These are phyloP conservation scores for Coelopa frigida DNA, from an alignment of 1,140 invertebrate genomes.

Conservation along the genomic window DNA sequence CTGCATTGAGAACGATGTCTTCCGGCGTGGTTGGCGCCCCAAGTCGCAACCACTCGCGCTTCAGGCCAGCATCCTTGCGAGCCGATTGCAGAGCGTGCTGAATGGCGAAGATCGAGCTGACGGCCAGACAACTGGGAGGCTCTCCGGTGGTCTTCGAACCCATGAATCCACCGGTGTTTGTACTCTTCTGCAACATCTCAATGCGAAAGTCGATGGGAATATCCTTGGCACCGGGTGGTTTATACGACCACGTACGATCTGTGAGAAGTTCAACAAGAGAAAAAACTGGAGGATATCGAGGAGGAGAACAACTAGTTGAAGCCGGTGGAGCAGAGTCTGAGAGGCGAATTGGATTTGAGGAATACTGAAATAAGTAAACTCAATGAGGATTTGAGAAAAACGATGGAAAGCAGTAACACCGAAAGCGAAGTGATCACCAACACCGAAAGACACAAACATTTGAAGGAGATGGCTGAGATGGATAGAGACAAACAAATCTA, in stretches of 20 bases:
- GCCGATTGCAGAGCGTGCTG: conserved; percentile 62
- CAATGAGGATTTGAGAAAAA: no score
- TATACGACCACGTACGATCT: conserved; percentile 76
- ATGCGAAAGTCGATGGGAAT: conserved; percentile 78
- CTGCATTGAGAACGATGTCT: conserved; percentile 38
- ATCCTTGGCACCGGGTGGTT: conserved; percentile 72
- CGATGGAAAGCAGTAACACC: no score
- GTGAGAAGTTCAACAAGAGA: conserved; percentile 60
- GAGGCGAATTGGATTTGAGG: no score
- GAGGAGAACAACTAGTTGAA: no score
- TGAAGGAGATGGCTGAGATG: no score
- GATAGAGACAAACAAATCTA: no score
- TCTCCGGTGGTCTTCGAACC: conserved; percentile 80
- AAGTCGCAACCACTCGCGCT: conserved; percentile 47
- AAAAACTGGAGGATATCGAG: no score
- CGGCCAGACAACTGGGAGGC: conserved; percentile 64
- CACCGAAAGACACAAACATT: no score
- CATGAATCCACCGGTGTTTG: conserved; percentile 61
- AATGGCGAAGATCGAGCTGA: conserved; percentile 61
- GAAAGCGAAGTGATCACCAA: no score
- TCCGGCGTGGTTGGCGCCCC: conserved; percentile 47
- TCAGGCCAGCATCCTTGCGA: conserved; percentile 51
- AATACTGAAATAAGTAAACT: no score
- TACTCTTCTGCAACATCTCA: conserved; percentile 61
- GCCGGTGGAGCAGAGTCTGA: no score